A percentile compares a stretch with the other conserved stretches of the same genome.
Evolutionary conservation across 2,888 invertebrate species (phyloP).

Genomic region (Eledona agricola): DNA sequence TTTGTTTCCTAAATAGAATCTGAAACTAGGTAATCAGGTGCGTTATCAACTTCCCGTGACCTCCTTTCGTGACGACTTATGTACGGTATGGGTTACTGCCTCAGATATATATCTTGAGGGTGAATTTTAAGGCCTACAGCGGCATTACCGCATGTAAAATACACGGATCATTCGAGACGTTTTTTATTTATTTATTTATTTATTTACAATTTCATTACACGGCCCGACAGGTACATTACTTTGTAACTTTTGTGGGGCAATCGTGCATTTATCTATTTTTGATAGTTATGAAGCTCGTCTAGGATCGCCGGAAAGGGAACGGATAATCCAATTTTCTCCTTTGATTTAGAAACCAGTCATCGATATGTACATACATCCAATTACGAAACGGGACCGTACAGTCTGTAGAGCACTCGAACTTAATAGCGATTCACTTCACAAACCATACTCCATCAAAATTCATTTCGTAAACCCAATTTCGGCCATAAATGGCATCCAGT

Average conservation of each 20-base stretch:
- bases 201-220: slow-evolving; percentile 19
- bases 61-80: slow-evolving; percentile 29
- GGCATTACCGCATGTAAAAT: slow-evolving; percentile 17
- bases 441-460: slow-evolving; percentile 13
- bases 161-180: slow-evolving; percentile 19
- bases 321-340: slow-evolving; percentile 5
- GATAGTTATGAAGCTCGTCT: too few species aligned
- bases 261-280: slow-evolving; percentile 1
- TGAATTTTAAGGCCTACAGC: slow-evolving; percentile 18
- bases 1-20: slow-evolving; percentile 33
- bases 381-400: slow-evolving; percentile 6
- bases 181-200: too few species aligned
- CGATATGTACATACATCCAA: slow-evolving; percentile 10
- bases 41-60: slow-evolving; percentile 31
- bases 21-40: slow-evolving; percentile 30
- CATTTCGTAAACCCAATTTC: slow-evolving; percentile 4
- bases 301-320: too few species aligned
- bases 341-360: slow-evolving; percentile 7
- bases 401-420: slow-evolving; percentile 12
- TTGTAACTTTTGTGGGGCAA: slow-evolving; percentile 3
- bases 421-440: slow-evolving; percentile 16
- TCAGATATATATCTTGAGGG: slow-evolving; percentile 20
- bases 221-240: slow-evolving; percentile 10
- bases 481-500: slow-evolving; percentile 3
- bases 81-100: slow-evolving; percentile 13